Base-by-base conservation (phyloP, 1,140 invertebrate genomes). In the Leptinotarsa lineolata region DNA sequence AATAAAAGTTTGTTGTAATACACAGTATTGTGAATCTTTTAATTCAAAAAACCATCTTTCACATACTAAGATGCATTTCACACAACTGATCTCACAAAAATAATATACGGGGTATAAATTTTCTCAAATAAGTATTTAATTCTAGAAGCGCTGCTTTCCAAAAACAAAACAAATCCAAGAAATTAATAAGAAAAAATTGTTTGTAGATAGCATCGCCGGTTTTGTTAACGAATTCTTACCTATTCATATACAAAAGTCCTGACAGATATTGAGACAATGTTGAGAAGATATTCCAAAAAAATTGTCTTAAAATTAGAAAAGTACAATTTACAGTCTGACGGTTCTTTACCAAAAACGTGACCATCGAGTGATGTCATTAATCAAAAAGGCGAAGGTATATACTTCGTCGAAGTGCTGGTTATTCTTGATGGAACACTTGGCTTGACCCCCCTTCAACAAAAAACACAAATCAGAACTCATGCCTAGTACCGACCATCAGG, bases 341-440 rank as follows among this genome's bases (percentile, higher is more conserved):
- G 63, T 65, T 65, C 63, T 65, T 65, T 65, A 65, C 63, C 63
- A 65, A 39, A 65, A 39, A 21, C 30, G 22, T 65, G 63, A 65
- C 63, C 63, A 39, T 65, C 63, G 22, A 65, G 24, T 39, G 63
- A 16, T 30, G 20, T 65, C 16, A 30, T 65, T 54, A 63, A 44
- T 68, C 45, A 68, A 68, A 68, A 46, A 68, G 66, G 45, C 16
- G 66, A 68, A 68, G 45, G 45, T 20, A 68, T 39, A 68, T 68
- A 68, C 66, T 68, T 68, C 39, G 66, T 48, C n/a, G 11, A 24
- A 22, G 39, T 68, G 66, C 45, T 68, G 66, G 16, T 46, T 68
- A 68, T n/a, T 46, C 66, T 68, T 44, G 66, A 68, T 46, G 66
- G 12, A 46, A 44, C 66, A 68, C 66, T 68, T 68, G 66, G 66